These are phyloP conservation scores for Coptodon rendalli DNA, from an alignment of 2,113 vertebrate species.

Conservation along the genomic window DNA sequence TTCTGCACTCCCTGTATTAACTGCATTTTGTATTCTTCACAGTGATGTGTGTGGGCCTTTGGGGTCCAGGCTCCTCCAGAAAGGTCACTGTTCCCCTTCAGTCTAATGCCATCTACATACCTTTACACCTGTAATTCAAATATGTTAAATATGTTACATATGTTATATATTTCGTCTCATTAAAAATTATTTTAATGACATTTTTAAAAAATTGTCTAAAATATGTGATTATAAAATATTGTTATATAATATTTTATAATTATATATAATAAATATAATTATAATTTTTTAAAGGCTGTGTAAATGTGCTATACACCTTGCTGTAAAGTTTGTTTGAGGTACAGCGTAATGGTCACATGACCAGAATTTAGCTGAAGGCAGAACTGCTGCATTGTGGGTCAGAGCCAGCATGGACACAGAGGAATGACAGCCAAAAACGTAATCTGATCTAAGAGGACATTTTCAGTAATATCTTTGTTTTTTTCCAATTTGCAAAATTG, in stretches of 20 bases:
- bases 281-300: not conserved
- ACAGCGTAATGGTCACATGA: not conserved
- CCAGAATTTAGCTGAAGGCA: not conserved
- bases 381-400: not conserved
- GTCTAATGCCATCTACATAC: rapidly evolving
- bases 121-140: not conserved
- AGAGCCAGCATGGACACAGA: not conserved
- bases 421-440: not conserved
- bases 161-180: no score
- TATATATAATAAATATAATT: not conserved
- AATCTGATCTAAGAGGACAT: not conserved
- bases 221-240: not conserved
- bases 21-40: rapidly evolving
- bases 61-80: rapidly evolving
- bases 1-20: no score
- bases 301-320: rapidly evolving
- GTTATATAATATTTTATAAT: not conserved
- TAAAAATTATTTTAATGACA: not conserved
- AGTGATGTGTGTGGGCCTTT: rapidly evolving
- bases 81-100: not conserved
- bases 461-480: not conserved
- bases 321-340: not conserved
- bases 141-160: rapidly evolving
- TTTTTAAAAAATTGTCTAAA: not conserved
- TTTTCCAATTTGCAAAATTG: not conserved